Conservation (phyloP, 2,797 vertebrate species). For the Lithobates sylvaticus region DNA sequence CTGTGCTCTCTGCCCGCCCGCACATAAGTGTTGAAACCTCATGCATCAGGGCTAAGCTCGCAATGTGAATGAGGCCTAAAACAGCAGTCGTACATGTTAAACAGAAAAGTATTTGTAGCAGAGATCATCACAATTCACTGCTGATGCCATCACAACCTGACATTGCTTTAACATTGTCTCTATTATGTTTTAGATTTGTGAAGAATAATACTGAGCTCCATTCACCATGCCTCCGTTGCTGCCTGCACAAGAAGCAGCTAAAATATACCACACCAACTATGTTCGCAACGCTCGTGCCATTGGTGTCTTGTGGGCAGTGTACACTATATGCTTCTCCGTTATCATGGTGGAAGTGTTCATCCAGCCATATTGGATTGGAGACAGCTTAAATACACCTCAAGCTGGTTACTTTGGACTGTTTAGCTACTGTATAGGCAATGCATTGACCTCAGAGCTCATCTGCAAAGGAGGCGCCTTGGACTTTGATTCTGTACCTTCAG, state of each 20-base stretch:
- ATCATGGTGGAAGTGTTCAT: slow-evolving; percentile 94
- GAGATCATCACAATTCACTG: background rate
- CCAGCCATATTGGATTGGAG: slow-evolving; percentile 97
- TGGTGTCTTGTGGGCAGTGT: slow-evolving; percentile 94
- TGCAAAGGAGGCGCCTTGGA: slow-evolving; percentile 92
- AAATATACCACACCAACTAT: slow-evolving; percentile 98
- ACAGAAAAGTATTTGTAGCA: background rate
- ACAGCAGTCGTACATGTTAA: too few species aligned
- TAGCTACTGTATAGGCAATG: slow-evolving; percentile 96
- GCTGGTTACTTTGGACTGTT: slow-evolving; percentile 96
- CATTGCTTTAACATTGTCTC: background rate
- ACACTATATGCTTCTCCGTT: slow-evolving; percentile 93
- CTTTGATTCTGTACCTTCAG: slow-evolving; percentile 91
- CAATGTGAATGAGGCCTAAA: too few species aligned
- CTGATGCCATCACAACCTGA: background rate
- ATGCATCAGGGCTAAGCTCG: too few species aligned
- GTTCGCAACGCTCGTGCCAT: slow-evolving; percentile 93
- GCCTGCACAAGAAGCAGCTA: slow-evolving; percentile 92
- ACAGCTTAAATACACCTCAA: slow-evolving; percentile 93
- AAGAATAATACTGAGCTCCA: background rate
- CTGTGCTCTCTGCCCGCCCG: too few species aligned
- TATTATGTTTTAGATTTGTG: background rate
- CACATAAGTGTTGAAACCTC: too few species aligned
- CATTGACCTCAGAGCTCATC: slow-evolving; percentile 90
- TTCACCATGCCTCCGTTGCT: slow-evolving; percentile 82